These are phyloP conservation scores for Hydra vulgaris DNA, from an alignment of 30 jellyfish, hydroid and myxozoan species.

Conservation along the genomic window DNA sequence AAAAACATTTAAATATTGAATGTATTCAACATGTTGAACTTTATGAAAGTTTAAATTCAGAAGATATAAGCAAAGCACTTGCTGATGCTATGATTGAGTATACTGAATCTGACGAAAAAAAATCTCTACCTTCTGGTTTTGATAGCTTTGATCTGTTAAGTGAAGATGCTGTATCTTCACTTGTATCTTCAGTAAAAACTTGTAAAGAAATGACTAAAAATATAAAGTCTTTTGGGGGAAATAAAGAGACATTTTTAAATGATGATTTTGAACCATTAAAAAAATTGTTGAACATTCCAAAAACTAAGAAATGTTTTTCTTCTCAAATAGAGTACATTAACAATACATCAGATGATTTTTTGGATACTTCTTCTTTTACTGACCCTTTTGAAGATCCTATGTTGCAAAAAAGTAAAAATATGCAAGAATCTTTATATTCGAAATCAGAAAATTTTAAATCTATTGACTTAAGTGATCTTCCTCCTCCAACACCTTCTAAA, in stretches of 20 bases:
- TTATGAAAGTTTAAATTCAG: neutral
- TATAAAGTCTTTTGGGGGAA: neutral
- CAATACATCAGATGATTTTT: neutral
- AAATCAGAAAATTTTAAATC: slow-evolving; percentile 28
- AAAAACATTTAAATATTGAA: neutral
- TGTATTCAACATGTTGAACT: neutral
- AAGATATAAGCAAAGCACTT: slow-evolving; percentile 36
- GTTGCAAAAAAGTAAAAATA: slow-evolving; percentile 4
- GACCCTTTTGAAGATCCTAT: neutral
- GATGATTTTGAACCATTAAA: neutral
- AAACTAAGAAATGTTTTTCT: too few relatives aligned
- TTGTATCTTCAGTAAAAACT: neutral
- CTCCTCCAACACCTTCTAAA: neutral
- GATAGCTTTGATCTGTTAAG: neutral
- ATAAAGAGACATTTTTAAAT: neutral
- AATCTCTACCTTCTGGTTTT: neutral
- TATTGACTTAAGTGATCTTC: slow-evolving; percentile 11
- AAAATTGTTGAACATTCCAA: neutral
- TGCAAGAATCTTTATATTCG: slow-evolving; percentile 27
- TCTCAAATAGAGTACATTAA: too few relatives aligned
- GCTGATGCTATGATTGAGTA: slow-evolving; percentile 70
- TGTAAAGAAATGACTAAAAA: neutral
- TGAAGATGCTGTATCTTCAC: neutral
- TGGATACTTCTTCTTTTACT: neutral
- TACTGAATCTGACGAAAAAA: slow-evolving; percentile 15